phyloP scores from a whole-genome alignment of 2,113 vertebrate species.

The Lonchura striata region DNA sequence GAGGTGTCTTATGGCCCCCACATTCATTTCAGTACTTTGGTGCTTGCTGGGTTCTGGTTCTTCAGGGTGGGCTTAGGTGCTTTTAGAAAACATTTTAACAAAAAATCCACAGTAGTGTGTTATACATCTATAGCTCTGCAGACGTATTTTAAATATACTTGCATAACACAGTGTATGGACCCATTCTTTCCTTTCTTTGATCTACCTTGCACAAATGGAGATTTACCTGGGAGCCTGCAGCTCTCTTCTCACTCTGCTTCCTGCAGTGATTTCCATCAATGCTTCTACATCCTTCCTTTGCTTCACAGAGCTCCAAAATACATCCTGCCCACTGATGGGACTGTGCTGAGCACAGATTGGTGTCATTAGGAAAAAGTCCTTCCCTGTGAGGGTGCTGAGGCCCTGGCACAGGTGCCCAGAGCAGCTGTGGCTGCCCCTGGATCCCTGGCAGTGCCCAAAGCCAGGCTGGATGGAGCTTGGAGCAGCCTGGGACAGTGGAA shows the following conservation, averaged over 20 bases:
- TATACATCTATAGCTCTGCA: not conserved
- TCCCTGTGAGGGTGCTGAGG: accelerated
- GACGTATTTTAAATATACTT: not conserved
- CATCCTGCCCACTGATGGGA: no score
- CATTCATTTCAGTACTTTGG: not conserved
- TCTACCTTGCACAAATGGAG: not conserved
- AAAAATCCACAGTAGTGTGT: not conserved
- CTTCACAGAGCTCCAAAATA: not conserved
- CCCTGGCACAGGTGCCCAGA: not conserved
- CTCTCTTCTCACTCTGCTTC: not conserved
- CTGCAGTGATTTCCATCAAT: not conserved
- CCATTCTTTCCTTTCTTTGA: not conserved
- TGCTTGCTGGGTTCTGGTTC: not conserved
- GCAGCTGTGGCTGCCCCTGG: not conserved
- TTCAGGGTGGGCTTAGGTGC: not conserved
- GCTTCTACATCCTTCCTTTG: not conserved
- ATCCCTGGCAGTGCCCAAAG: not conserved
- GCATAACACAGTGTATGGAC: not conserved
- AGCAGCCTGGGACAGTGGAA: accelerated
- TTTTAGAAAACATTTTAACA: not conserved
- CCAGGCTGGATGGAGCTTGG: not conserved
- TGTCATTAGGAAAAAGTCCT: not conserved
- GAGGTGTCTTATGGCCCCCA: not conserved
- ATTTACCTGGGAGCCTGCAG: not conserved
- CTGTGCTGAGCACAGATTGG: not conserved